phyloP scores from a whole-genome alignment of 2,797 vertebrate species.

The Podarcis siculus region DNA sequence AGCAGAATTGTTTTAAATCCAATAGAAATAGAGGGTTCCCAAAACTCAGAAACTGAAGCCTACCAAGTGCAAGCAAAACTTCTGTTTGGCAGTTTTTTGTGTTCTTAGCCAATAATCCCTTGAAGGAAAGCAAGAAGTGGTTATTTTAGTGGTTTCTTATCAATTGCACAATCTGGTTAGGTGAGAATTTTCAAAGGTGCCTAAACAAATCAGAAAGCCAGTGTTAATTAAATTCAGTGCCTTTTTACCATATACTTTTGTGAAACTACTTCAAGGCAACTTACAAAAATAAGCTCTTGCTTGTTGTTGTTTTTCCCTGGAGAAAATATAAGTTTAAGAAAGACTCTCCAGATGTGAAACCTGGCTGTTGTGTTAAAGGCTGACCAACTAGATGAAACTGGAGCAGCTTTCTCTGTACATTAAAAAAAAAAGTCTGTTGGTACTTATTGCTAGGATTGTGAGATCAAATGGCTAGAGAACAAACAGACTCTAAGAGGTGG shows the following conservation, averaged over 20 bases:
- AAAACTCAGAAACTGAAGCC: not conserved
- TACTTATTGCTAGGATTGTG: constrained; percentile 15
- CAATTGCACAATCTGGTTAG: not conserved
- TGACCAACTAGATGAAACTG: not conserved
- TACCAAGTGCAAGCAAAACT: not conserved
- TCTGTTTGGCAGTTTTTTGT: not conserved
- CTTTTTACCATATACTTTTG: not conserved
- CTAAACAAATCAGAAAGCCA: not conserved
- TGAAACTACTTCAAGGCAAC: not conserved
- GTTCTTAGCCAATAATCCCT: not conserved
- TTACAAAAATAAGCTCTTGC: not conserved
- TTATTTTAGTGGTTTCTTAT: not conserved
- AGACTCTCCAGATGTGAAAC: not conserved
- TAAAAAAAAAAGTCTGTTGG: not conserved
- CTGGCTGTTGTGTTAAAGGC: not conserved
- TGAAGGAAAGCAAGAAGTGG: constrained; percentile 1
- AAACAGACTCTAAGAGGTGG: constrained; percentile 14
- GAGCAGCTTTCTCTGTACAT: not conserved
- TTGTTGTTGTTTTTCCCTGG: not conserved
- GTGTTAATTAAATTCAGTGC: not conserved
- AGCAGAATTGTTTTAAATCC: not conserved
- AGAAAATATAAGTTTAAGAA: not conserved
- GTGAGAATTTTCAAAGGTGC: not conserved
- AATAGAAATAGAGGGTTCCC: not conserved
- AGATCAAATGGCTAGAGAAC: not conserved